phyloP scores from a whole-genome alignment of 1,140 invertebrate genomes.

The Drosophila seguyi region DNA sequence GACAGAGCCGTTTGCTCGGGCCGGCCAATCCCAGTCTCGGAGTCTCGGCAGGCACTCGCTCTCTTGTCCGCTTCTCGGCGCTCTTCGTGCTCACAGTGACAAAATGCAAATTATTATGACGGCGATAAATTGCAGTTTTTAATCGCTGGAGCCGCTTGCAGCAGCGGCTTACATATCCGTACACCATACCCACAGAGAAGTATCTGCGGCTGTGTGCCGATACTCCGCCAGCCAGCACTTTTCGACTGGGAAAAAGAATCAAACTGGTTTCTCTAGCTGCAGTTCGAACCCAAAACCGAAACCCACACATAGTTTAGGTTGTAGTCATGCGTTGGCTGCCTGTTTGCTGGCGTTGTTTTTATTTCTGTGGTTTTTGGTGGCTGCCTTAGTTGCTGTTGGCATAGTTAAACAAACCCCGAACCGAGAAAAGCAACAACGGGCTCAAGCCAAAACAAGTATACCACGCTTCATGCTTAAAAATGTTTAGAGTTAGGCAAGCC shows the following conservation, averaged over 20 bases:
- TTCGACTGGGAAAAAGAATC: conserved; percentile 71
- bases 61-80: conserved; percentile 20
- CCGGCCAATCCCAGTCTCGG: conserved; percentile 43
- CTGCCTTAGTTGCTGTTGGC: conserved; percentile 62
- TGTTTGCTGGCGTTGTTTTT: conserved; percentile 25
- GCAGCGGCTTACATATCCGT: conserved; percentile 54
- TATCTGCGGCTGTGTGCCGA: conserved; percentile 26
- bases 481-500: conserved; percentile 70
- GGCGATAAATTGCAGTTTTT: conserved; percentile 84
- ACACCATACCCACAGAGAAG: conserved; percentile 4
- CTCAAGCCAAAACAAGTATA: conserved; percentile 70
- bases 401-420: conserved; percentile 66
- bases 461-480: conserved; percentile 79
- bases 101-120: conserved; percentile 84
- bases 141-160: conserved; percentile 74
- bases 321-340: conserved; percentile 66
- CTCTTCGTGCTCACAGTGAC: conserved; percentile 66
- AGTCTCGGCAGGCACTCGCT: conserved; percentile 15
- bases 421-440: conserved; percentile 24
- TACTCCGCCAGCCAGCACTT: conserved; percentile 20
- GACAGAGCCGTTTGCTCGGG: conserved; percentile 8
- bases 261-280: conserved; percentile 69
- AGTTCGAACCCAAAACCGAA: conserved; percentile 53
- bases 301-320: conserved; percentile 79
- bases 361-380: conserved; percentile 46